Percentiles rank a stretch among this genome's conserved stretches.
These are phyloP conservation scores for Thymelicus sylvestris DNA, from an alignment of 2,888 invertebrate species.

Conservation along the genomic window DNA sequence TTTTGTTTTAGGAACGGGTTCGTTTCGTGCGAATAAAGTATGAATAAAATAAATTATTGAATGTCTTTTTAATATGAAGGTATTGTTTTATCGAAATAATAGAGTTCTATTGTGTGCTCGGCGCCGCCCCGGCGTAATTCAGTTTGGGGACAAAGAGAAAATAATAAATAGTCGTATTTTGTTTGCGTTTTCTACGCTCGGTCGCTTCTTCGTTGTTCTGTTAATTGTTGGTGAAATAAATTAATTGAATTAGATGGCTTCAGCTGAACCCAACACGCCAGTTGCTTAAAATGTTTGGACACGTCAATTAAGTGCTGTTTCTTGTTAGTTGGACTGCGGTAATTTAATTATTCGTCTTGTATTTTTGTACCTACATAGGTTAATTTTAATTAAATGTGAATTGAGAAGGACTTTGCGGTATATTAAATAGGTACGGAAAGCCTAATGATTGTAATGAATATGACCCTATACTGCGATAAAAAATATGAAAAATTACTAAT, in stretches of 20 bases:
- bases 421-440: no score
- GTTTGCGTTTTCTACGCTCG: conserved; percentile 74
- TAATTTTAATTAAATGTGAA: conserved; percentile 8
- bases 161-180: conserved; percentile 83
- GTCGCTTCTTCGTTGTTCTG: conserved; percentile 76
- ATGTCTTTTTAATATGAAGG: conserved; percentile 83
- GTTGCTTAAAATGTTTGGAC: conserved; percentile 74
- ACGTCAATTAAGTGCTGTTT: conserved; percentile 58
- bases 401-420: neutral
- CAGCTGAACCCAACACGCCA: conserved; percentile 68
- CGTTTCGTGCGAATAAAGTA: conserved; percentile 75
- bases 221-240: conserved; percentile 78
- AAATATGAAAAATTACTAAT: no score
- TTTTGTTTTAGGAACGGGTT: conserved; percentile 63
- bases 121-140: conserved; percentile 71
- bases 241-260: conserved; percentile 80
- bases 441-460: no score
- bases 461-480: no score
- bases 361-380: conserved; percentile 33
- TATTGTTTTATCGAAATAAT: conserved; percentile 82
- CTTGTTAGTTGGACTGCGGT: conserved; percentile 57
- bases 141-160: conserved; percentile 69
- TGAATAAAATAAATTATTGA: conserved; percentile 83
- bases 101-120: conserved; percentile 65
- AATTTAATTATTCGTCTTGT: conserved; percentile 50